Base-by-base conservation (phyloP, 2,888 invertebrate species). In the Eugnorisma glareosa region DNA sequence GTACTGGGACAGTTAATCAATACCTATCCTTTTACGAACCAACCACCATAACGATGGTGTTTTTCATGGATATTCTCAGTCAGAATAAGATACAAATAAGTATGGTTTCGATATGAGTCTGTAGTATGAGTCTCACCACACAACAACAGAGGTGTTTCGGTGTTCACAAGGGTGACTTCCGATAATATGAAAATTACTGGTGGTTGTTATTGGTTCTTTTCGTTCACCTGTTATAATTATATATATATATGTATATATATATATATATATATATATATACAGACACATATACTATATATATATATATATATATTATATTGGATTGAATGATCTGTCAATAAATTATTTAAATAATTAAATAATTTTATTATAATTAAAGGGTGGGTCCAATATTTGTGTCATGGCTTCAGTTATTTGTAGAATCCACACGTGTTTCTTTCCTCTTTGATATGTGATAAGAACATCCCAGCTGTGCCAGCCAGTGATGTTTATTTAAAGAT, bases 401-500 rank as follows among this genome's bases (percentile, higher is more conserved):
- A 51, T 51, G 35, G n/a, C 35, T 68, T 5, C 35, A 51, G 37
- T n/a, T 18, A 21, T 54, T 51, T 51, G 59, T 31, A 63, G 10
- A n/a, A 11, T 35, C 11, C 13, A 35, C n/a, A 67, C 59, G n/a
- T 54, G 48, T 40, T 61, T 51, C 15, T 67, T 67, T 24, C 45
- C 63, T 63, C 24, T 11, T 13, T 21, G 40, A 24, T 31, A n/a
- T 40, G 48, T 61, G 40, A 15, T 40, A 31, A 54, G 35, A 54
- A 13, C 28, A 31, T 45, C 48, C 11, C 13, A 28, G 24, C 68
- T 51, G n/a, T n/a, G n/a, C n/a, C n/a, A n/a, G n/a, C n/a, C 64
- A 35, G 28, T 24, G 37, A 48, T 75, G 48, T 79, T 61, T 75
- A 59, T 76, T 48, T 77, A 57, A 31, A 75, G 51, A 77, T 71